Evolutionary conservation across 1,140 invertebrate species (phyloP).

Genomic region (Aphaenogaster ashmeadi): DNA sequence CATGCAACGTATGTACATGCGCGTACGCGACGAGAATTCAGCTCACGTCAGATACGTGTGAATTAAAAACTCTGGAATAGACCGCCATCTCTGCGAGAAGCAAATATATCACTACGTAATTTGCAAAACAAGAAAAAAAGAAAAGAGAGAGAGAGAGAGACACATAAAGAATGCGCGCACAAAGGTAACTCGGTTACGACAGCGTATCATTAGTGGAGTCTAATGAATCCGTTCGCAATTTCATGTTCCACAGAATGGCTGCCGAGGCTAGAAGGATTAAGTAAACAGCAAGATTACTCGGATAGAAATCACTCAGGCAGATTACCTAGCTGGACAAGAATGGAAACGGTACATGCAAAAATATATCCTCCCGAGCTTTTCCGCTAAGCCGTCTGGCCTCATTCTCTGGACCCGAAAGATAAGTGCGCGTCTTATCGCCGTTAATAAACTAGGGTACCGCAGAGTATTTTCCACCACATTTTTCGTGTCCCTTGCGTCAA

Average conservation of each 20-base stretch:
- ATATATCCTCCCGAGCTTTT: constrained; percentile 13
- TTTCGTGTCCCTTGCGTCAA: not conserved
- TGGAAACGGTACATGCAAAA: constrained; percentile 17
- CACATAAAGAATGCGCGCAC: constrained; percentile 1
- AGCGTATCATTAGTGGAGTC: constrained; percentile 35
- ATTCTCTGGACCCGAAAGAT: not conserved
- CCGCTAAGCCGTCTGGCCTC: not conserved
- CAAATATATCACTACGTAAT: constrained; percentile 12
- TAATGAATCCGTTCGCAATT: constrained; percentile 49
- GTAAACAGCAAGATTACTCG: constrained; percentile 26
- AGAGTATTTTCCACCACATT: not conserved
- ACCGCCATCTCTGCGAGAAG: not conserved
- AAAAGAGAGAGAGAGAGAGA: not conserved
- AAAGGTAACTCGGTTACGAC: constrained; percentile 1
- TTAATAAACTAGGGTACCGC: constrained; percentile 10
- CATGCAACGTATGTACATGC: not conserved
- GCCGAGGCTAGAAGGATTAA: not conserved
- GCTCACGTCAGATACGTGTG: constrained; percentile 34
- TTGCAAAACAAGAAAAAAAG: constrained; percentile 16
- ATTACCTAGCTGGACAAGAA: constrained; percentile 33
- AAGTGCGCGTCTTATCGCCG: constrained; percentile 25
- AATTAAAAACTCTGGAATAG: constrained; percentile 36
- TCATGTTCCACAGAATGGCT: not conserved
- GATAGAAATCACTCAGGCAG: constrained; percentile 10
- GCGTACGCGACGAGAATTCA: constrained; percentile 18